Conservation (phyloP, 2,113 vertebrate genomes). For the Petaurus breviceps region DNA sequence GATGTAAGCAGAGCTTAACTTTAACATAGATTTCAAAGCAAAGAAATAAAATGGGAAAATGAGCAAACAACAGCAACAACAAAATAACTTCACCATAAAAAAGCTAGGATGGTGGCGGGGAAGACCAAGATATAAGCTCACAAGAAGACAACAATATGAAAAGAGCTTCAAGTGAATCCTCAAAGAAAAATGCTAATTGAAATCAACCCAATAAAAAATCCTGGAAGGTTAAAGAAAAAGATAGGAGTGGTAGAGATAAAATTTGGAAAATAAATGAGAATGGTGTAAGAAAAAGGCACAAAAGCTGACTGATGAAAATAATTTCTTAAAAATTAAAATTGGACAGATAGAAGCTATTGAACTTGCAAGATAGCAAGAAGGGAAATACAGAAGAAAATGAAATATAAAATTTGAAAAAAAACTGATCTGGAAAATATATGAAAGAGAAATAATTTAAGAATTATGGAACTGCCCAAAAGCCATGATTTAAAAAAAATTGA, state of each 20-base stretch:
- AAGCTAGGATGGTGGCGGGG: neutral
- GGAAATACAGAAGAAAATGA: too few species aligned
- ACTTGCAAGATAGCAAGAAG: too few species aligned
- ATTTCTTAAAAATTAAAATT: too few species aligned
- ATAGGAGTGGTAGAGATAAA: neutral
- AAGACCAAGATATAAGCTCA: too few species aligned
- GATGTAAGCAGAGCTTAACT: neutral
- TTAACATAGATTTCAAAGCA: neutral
- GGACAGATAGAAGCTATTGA: too few species aligned
- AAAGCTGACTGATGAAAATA: too few species aligned
- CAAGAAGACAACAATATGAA: neutral
- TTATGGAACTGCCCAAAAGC: neutral
- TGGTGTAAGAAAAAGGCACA: neutral
- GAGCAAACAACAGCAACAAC: neutral
- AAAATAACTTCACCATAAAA: neutral
- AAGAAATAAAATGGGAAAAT: neutral
- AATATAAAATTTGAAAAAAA: too few species aligned
- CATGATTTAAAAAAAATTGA: too few species aligned
- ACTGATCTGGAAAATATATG: too few species aligned
- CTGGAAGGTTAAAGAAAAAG: neutral
- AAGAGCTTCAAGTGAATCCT: neutral
- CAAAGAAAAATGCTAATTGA: neutral
- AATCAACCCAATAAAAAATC: neutral
- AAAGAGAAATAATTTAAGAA: neutral
- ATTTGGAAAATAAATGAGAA: neutral